Evolutionary conservation across 2,113 vertebrate genomes (phyloP), one percentile per base, ranked within the genome.

Genomic region (Peucedramus taeniatus): DNA sequence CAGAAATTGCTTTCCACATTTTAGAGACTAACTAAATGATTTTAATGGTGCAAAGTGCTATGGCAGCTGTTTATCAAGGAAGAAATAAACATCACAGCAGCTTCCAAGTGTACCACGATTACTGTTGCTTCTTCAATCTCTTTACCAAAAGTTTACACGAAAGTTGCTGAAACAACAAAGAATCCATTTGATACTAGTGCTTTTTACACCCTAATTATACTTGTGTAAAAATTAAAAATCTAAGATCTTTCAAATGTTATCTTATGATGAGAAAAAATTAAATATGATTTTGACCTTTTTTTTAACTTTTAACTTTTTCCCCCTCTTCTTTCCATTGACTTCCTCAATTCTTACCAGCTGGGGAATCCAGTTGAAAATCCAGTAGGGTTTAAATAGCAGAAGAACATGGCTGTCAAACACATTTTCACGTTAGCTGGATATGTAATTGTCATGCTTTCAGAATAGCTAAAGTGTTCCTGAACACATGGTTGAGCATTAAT

Each of bases 31-130:
- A 83, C 68, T 83, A 84, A 92, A 77, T 8, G 49, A 57, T 93
- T 95, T 90, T 83, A 92, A 61, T 69, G 42, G 57, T 44, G 28
- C 13, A 39, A 85, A 96, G 54, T 85, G 44, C 61, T 79, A 16
- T 28, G 83, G n/a, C 81, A 95, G 78, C 78, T 93, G n/a, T 93
- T 97, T 70, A 61, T 95, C 75, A 90, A 69, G 61, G 53, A 90
- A 31, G 44, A 96, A 90, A 83, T 77, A 88, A 93, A 85, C 70
- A 83, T 45, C 57, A 83, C 53, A 85, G 37, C 54, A 89, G 7
- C 78, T 83, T 95, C 45, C 61, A 88, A 90, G 28, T 37, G 8
- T 69, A 22, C 70, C 18, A 39, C 33, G 49, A 61, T 65, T 92
- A 23, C 61, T 57, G 23, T 33, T 76, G 24, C 28, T 72, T 90